Evolutionary conservation across 2,797 vertebrate species (phyloP), one percentile per base, ranked within the genome.

Genomic region (Uromys caudimaculatus): DNA sequence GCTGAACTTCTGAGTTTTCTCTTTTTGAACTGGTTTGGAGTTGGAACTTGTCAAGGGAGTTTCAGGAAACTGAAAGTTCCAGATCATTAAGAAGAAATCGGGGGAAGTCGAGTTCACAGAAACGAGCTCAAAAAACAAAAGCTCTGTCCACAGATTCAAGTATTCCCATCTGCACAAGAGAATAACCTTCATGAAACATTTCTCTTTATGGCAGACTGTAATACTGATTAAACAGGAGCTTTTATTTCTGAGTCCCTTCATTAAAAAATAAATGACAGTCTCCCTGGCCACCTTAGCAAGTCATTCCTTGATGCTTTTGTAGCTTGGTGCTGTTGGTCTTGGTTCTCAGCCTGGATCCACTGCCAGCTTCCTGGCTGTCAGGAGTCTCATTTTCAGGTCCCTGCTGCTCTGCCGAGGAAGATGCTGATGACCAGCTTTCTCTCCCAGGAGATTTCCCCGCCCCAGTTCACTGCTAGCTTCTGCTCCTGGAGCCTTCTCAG

Each of bases 351-450:
- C 94, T 86, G 67, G 81, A n/a, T 95, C 91, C 67, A 93, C 32
- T 77, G 93, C 90, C 79, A 54, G 75, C 52, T 96, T 97, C 77
- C 89, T 76, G 92, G 89, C 91, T 95, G 93, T 77, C 92, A 91
- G 95, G 97, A 91, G 96, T 83, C 92, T 96, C 93, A 96, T 97
- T 82, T 97, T 94, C 10, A 35, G 84, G 88, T 78, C 82, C 23
- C 29, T 41, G 71, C 84, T 91, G 95, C 79, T 95, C 96, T 97
- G 73, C 92, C 50, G n/a, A 6, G 23, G 54, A 87, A 38, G 90
- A 16, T 7, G 21, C 90, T 95, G 95, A 96, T 89, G 91, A 93
- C 95, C 1, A 29, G 38, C 54, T 92, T 85, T 95, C 0, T 0
- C 71, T 98, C 94, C 85, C 93, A 89, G 38, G 76, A 87, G 62